Evolutionary conservation across 1,140 invertebrate genomes (phyloP), one percentile per base, ranked within the genome.

Genomic region (Papilio helenus): DNA sequence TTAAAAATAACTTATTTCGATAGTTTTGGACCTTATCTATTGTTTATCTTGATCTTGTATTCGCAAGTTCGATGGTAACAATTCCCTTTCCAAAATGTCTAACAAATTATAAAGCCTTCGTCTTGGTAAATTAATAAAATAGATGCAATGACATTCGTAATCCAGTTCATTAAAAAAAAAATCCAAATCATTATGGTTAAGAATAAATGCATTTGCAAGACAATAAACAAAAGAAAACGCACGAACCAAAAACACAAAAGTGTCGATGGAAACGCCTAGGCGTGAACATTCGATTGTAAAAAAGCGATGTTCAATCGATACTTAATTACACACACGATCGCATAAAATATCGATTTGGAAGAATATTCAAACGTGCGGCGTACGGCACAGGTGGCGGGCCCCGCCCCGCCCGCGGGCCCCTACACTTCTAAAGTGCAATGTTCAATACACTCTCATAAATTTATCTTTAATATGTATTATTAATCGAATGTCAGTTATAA

Each of bases 311-410:
- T 88, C 91, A 90, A 91, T 91, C 89, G 88, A 81, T 80, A 88
- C 85, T 90, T 94, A 94, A 94, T 94, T 92, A 93, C 92, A 93
- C 87, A 87, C 87, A 88, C 85, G 89, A 88, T 89, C 91, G 90
- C 86, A 90, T 92, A 91, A 94, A 90, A 90, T 94, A 94, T 93
- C 89, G 91, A 87, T 91, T 92, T 90, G 88, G 88, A 87, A 85
- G 87, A 86, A 92, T 89, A 89, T 90, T 90, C 88, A 87, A 92
- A 90, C 85, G 85, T 79, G 51, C 51, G 51, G 51, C 51, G 51
- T 20, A 81, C 72, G 82, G 85, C 83, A 91, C 90, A 93, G 92
- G 92, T 94, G 91, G 85, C 88, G 85, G 80, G 88, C 71, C 76
- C 89, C 91, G 91, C 92, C 91, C 86, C 82, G 80, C 78, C 92